phyloP scores from a whole-genome alignment of 1,140 invertebrate genomes.

The Magallana angulata region DNA sequence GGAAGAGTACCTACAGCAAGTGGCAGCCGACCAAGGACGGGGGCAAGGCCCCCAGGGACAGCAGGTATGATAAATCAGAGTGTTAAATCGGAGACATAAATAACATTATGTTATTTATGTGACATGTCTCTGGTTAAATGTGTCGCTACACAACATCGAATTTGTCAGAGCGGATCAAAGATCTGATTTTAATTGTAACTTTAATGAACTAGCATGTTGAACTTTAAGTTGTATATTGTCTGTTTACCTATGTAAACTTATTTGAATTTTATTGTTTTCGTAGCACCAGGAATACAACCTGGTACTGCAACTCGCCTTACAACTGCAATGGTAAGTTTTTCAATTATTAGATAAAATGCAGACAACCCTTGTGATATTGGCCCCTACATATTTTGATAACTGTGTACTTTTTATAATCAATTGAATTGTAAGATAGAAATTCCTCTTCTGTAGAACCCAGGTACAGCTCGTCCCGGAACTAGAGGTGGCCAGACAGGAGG shows the following conservation, averaged over 20 bases:
- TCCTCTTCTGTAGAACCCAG: slow-evolving; percentile 69
- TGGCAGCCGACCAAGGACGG: slow-evolving; percentile 62
- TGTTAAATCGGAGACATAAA: too few species aligned
- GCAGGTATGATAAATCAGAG: slow-evolving; percentile 51
- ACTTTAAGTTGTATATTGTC: background rate
- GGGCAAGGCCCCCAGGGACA: slow-evolving; percentile 52
- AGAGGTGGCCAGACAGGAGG: slow-evolving; percentile 70
- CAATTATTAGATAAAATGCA: too few species aligned
- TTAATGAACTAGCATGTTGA: background rate
- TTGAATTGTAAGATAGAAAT: background rate
- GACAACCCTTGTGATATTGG: too few species aligned
- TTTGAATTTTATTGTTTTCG: slow-evolving; percentile 14
- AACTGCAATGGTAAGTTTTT: slow-evolving; percentile 76
- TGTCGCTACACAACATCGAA: too few species aligned
- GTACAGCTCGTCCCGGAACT: slow-evolving; percentile 73
- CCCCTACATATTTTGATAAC: background rate
- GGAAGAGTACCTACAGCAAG: slow-evolving; percentile 65
- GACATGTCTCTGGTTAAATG: too few species aligned
- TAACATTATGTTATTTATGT: too few species aligned
- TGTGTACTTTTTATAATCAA: background rate
- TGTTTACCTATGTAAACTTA: background rate
- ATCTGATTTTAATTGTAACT: background rate
- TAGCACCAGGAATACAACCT: slow-evolving; percentile 72
- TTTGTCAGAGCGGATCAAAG: too few species aligned
- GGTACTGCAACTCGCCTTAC: slow-evolving; percentile 78